These are phyloP conservation scores for Zosterops hypoxanthus DNA, from an alignment of 2,113 vertebrate species.

Conservation along the genomic window DNA sequence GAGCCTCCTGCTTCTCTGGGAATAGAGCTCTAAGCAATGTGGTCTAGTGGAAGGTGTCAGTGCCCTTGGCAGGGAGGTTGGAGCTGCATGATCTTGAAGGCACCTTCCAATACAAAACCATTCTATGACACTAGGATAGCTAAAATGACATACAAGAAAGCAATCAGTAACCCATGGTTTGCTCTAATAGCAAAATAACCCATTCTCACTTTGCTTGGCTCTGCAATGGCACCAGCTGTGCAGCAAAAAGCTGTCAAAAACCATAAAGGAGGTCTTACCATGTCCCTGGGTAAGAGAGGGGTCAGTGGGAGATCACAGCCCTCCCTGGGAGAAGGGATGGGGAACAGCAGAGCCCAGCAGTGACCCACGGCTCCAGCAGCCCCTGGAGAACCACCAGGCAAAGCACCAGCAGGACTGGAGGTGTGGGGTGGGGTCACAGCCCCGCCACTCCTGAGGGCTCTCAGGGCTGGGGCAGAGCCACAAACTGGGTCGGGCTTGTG, in stretches of 20 bases:
- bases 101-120: neutral
- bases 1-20: neutral
- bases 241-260: neutral
- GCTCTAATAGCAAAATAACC: neutral
- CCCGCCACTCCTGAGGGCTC: rapidly evolving
- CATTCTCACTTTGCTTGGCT: neutral
- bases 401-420: rapidly evolving
- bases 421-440: neutral
- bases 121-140: neutral
- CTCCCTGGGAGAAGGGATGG: neutral
- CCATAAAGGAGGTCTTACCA: rapidly evolving
- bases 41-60: neutral
- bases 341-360: neutral
- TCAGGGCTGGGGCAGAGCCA: neutral
- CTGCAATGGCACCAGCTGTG: neutral
- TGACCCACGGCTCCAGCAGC: rapidly evolving
- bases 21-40: neutral
- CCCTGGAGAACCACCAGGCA: rapidly evolving
- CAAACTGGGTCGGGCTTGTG: neutral
- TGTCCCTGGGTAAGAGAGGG: neutral
- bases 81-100: neutral
- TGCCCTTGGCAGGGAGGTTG: neutral
- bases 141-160: neutral
- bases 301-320: neutral
- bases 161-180: neutral